Conservation (phyloP, 2,113 vertebrate species). For the Capricornis sumatraensis region DNA sequence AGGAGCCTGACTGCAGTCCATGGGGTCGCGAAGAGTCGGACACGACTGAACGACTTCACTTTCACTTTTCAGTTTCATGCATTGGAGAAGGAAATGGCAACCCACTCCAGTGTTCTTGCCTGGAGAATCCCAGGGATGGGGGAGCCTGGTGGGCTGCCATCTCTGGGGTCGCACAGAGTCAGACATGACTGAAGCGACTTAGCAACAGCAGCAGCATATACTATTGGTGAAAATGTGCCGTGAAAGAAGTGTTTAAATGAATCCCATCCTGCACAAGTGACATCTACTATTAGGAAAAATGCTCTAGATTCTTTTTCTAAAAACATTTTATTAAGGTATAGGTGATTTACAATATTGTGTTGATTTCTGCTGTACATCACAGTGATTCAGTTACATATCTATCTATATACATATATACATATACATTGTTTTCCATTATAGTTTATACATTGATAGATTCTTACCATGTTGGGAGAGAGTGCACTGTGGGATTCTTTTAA, state of each 20-base stretch:
- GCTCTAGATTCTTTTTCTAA: background rate
- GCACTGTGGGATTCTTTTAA: background rate
- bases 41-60: too few species aligned
- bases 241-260: background rate
- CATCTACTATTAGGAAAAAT: background rate
- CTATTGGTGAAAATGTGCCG: background rate
- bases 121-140: too few species aligned
- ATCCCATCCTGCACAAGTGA: background rate
- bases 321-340: background rate
- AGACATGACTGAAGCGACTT: too few species aligned
- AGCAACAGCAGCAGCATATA: background rate
- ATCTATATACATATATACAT: background rate
- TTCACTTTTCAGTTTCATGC: too few species aligned
- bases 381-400: background rate
- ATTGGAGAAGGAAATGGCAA: too few species aligned
- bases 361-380: background rate
- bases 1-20: too few species aligned
- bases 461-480: background rate
- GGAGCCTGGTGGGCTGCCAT: too few species aligned
- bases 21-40: rapidly evolving
- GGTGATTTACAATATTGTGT: background rate
- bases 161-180: too few species aligned
- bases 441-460: background rate
- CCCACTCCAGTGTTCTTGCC: too few species aligned
- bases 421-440: background rate